Base-by-base conservation (phyloP, 1,140 invertebrate species). In the Trichoplusia ni region DNA sequence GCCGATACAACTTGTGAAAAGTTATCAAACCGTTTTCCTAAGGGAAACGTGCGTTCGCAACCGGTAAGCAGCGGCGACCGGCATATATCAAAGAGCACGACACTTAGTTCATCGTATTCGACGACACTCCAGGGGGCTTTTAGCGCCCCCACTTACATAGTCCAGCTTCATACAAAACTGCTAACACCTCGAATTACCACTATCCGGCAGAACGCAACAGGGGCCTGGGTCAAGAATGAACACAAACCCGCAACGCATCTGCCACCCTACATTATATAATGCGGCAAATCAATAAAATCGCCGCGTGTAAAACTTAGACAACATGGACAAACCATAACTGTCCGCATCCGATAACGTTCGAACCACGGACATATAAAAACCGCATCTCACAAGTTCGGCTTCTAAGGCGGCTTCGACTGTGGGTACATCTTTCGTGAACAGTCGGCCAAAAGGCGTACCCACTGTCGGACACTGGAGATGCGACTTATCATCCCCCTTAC, bases 221-320 rank as follows among this genome's bases (percentile, higher is more conserved):
- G 33, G 25, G 21, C 11, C 31, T 16, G 31, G 14, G 14, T 49
- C 46, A 49, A 49, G 13, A 49, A 29, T 49, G 46, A 49, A 49
- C 46, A 49, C 29, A 19, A 44, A 16, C 53, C 68, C 44, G 13
- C 23, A 53, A 13, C 9, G 29, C 69, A 46, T 38, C 67, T 66
- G 69, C 79, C 69, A 69, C 68, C 71, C 68, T 82, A 80, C 67
- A 67, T 77, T 79, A 83, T 65, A 84, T 77, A 75, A 82, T 70
- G 74, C 86, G 83, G 82, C 84, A 69, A 87, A 73, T 89, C 84
- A 87, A 89, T 86, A 85, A 84, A 87, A 87, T 83, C 79, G 78
- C 84, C 84, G 82, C 84, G 73, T 84, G 77, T 81, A 84, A 85
- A 84, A 83, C 82, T 79, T 85, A 81, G 78, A 83, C 76, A 79